Evolutionary conservation across 2,888 invertebrate genomes (phyloP), one percentile per base, ranked within the genome.

Genomic region (Ceratothoa steindachneri): DNA sequence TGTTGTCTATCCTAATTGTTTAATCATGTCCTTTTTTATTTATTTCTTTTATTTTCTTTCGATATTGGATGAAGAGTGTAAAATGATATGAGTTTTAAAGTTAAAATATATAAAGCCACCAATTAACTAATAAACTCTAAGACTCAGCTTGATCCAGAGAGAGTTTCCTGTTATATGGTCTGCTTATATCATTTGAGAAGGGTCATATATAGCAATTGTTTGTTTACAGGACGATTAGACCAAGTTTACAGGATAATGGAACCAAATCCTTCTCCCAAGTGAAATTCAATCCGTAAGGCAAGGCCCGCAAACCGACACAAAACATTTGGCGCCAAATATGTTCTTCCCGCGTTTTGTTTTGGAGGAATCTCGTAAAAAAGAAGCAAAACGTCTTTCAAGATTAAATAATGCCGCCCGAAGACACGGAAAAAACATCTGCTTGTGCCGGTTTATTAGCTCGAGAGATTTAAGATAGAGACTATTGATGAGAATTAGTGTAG

Each of bases 401-500:
- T 60, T 60, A 60, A 60, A 60, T 4, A 60, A 60, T 24, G 60
- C 19, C 22, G 24, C 19, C n/a, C 1, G 3, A 60, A 60, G 22
- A 9, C 60, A n/a, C 22, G 1, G 19, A 60, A 24, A 60, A 60
- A 60, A 60, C 60, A 60, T 60, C 60, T 60, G 60, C 60, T 60
- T 60, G 27, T 24, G 22, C 27, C 2, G 24, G 60, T 60, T 60
- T 60, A 60, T 60, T n/a, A 24, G 27, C 60, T 24, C n/a, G 60
- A 60, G 22, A 60, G 60, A 60, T 60, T 60, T 60, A 60, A 60
- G 60, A 60, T 60, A 60, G 22, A 3, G 60, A 60, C 24, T 60
- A 60, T 60, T 60, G 60, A 60, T 60, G 60, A 60, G 27, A 60
- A 60, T 60, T 60, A 60, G 60, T n/a, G 60, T 60, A 60, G 22